Base-by-base conservation (phyloP, 37 sponge, comb jelly and placozoan species). In the Spongia lamella region DNA sequence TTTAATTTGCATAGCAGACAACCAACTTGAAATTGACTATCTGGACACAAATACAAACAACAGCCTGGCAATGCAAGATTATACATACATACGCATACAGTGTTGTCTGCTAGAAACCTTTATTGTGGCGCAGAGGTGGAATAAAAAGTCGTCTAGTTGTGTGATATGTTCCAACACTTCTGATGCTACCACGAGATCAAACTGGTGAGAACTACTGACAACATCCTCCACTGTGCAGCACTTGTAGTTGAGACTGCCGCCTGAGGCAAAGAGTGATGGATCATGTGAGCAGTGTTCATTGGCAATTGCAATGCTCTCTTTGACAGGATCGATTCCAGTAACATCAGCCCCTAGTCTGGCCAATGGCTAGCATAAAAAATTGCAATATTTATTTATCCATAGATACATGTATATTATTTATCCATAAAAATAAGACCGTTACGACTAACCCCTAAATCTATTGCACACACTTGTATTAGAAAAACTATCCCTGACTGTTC, bases 91-190 rank as follows among this genome's bases (percentile, higher is more conserved):
- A 64, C 53, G 1, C 19, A 27, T 3, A 62, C 38, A 25, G 5
- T 36, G n/a, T n/a, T n/a, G n/a, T n/a, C n/a, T n/a, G n/a, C n/a
- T 24, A 49, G 24, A 11, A 16, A 87, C 88, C 88, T 87, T 81
- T 36, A 81, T 66, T 0, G 76, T 24, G 27, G 60, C 32, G 27
- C 69, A 53, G 20, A 65, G 25, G 14, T 65, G 26, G 11, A 55
- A 17, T 1, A 82, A 56, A 53, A 87, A 87, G 19, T 61, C 31
- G 2, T 35, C 63, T 24, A 66, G 53, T 57, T 87, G 49, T n/a
- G 72, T 30, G 4, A 87, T 83, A 36, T 87, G 88, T 33, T 87
- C 88, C 21, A 76, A 35, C 20, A 87, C 88, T 25, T 87, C 88
- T 49, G 88, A 87, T 3, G 88, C 88, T 17, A 87, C 83, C 19